Evolutionary conservation across 2,113 vertebrate genomes (phyloP), one percentile per base, ranked within the genome.

Genomic region (Ophiodon elongatus): DNA sequence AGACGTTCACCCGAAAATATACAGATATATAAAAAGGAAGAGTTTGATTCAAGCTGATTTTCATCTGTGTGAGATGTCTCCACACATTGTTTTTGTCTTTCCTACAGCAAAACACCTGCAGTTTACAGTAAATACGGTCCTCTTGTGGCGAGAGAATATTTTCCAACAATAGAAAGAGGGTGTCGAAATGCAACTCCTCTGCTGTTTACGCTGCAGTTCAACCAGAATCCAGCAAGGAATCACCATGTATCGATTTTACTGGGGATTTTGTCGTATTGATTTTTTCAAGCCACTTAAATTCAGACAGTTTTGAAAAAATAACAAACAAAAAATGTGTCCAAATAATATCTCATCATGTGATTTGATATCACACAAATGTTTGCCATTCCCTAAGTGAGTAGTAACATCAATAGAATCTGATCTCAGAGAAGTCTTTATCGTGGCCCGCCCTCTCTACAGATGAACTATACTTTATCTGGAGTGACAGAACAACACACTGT

Each of bases 321-420:
- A 33, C 31, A 35, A 33, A 39, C 21, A n/a, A 64, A 64, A 50
- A 37, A 65, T n/a, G 2, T 27, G n/a, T 67, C 39, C 14, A 43
- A 29, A 67, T 64, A 64, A 39, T 27, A 27, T 45, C 10, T 21
- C 0, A 27, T 17, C 7, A 19, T 72, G 31, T 9, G n/a, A 39
- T 25, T 56, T 72, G n/a, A 72, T 15, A 35, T 72, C 31, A 37
- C 11, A 54, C 33, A 52, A 68, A 69, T 25, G 50, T 71, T 54
- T 39, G 50, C 15, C n/a, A 15, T 37, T 54, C 21, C 27, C 25
- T 8, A 35, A 70, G 21, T 39, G 35, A 27, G n/a, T 6, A 56
- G 29, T 71, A 54, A 39, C 31, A 35, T 54, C 68, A 37, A 7
- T 54, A 54, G 23, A 37, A 65, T 39, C 23, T 37, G 60, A 37